A percentile compares a stretch with the other conserved stretches of the same genome.
These are phyloP conservation scores for Riptortus pedestris DNA, from an alignment of 1,140 invertebrate genomes.

Conservation along the genomic window DNA sequence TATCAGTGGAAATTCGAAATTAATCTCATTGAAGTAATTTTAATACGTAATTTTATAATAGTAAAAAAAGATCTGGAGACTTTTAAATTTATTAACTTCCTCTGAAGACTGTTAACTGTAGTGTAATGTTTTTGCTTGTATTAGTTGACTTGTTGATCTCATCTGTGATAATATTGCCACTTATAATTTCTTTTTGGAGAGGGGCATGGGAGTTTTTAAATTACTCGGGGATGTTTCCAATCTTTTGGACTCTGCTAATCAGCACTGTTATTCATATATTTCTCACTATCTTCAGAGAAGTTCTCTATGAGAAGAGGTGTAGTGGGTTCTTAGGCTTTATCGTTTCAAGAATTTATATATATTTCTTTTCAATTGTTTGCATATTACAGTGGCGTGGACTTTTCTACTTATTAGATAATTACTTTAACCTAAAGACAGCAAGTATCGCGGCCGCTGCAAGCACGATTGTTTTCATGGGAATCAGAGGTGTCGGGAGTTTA, in stretches of 20 bases:
- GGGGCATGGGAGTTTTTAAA: not conserved
- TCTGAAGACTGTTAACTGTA: no score
- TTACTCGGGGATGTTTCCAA: not conserved
- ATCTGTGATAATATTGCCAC: not conserved
- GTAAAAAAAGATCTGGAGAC: no score
- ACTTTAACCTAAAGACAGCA: conserved; percentile 32
- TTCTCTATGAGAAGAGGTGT: not conserved
- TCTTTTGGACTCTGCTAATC: not conserved
- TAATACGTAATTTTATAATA: no score
- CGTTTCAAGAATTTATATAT: not conserved
- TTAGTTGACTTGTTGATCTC: not conserved
- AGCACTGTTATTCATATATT: not conserved
- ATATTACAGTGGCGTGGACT: conserved; percentile 28
- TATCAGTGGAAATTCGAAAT: no score
- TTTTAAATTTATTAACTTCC: no score
- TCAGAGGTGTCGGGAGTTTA: conserved; percentile 46
- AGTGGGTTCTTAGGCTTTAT: not conserved
- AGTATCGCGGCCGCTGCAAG: conserved; percentile 34
- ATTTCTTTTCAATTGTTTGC: not conserved
- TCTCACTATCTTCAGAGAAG: not conserved
- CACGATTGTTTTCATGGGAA: conserved; percentile 33
- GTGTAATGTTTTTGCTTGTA: not conserved
- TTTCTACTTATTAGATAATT: conserved; percentile 39
- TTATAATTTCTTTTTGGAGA: not conserved
- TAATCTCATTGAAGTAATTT: no score